Evolutionary conservation across 64 coral and sea anemone genomes (phyloP), one percentile per base, ranked within the genome.

Genomic region (Pachyseris speciosa): DNA sequence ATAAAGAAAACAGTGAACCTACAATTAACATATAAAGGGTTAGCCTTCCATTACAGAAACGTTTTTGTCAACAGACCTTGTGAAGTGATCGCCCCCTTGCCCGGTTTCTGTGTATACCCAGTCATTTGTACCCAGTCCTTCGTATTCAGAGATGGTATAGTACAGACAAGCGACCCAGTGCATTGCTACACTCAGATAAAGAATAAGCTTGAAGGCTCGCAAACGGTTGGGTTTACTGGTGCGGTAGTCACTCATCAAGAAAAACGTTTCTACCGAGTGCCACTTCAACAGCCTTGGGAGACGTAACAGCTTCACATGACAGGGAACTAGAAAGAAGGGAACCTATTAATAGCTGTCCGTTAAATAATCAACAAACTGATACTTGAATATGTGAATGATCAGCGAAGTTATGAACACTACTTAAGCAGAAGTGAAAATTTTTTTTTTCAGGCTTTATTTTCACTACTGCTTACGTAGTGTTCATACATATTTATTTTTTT

Each of bases 141-240:
- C 96, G 65, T 98, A 95, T 28, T 98, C 96, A 30, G 92, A 98
- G 55, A 98, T 95, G 78, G 94, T 95, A 48, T 95, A 98, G 60
- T 98, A 98, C 8, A 92, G 53, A 24, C 96, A 98, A 36, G 96
- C 96, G 47, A 92, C 93, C 96, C 96, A 98, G 24, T 98, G 93
- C 61, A 98, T 94, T 16, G 93, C 93, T 7, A 98, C 72, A 38
- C 84, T 90, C 64, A 98, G 51, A 39, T 98, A 98, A 19, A 98
- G 67, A 75, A 72, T 95, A n/a, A 98, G 85, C 77, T 98, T 98
- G 19, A 84, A 86, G 16, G 86, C 96, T 26, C 96, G 93, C 12
- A 98, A 49, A 37, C 96, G 92, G 59, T 98, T 92, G 0, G 96
- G 96, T 89, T 92, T 92, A 31, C 93, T 98, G 49, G 96, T 98